Evolutionary conservation across 2,113 vertebrate species (phyloP), one percentile per base, ranked within the genome.

Genomic region (Leptosomus discolor): DNA sequence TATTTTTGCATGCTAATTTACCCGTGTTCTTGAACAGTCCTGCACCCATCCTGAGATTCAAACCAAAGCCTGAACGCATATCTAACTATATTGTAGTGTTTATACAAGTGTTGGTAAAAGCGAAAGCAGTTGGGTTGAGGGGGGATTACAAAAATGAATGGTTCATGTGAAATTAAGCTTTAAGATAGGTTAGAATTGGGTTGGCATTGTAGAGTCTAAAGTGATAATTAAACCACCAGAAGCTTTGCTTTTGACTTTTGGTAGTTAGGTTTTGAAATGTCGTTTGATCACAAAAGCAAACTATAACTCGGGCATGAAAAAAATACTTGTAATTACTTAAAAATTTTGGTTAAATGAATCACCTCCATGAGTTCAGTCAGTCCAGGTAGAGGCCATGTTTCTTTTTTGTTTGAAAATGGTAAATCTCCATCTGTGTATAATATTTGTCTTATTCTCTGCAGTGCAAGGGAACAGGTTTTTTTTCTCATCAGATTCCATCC

Each of bases 391-490:
- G 9, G 2, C 1, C 4, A 8, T 29, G 7, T 34, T 46, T 57
- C 8, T 29, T 54, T 86, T 91, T 56, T 56, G 2, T 51, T 78
- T 17, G 7, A 76, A 89, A 90, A 82, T 46, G 0, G 7, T 74
- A 8, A 27, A 65, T 46, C 9, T 21, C 5, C 8, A 39, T 63
- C 43, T 76, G 4, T 34, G 6, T 26, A 10, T 54, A 26, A 53
- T 26, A 78, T 63, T 18, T 64, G 15, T 13, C 6, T 65, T 41
- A 43, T 7, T 37, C 3, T 56, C n/a, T 85, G 23, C 14, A 69
- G 9, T n/a, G 17, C 36, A 73, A 87, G 5, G 1, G 57, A 34
- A 51, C 3, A 22, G 0, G 18, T 6, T 1, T 32, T 69, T 80
- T 81, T 81, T 18, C 21, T 41, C 23, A 53, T 48, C 19, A 82